phyloP scores from a whole-genome alignment of 2,797 vertebrate genomes.

The Falco columbarius region DNA sequence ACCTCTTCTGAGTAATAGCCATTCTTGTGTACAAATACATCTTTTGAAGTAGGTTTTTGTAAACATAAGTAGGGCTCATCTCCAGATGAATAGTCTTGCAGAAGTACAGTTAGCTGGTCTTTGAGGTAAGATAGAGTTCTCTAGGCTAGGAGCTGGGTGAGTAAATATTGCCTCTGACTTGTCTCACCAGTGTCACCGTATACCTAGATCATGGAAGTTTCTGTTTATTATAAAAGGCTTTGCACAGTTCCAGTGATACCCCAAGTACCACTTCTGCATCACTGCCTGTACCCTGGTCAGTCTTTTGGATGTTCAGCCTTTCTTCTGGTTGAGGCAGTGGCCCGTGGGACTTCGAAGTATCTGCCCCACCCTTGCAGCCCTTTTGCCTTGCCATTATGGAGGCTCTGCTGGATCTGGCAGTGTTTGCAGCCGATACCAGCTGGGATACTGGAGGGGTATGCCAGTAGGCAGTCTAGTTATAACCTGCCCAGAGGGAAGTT shows the following conservation, averaged over 20 bases:
- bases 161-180: background rate
- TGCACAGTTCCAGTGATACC: background rate
- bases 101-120: background rate
- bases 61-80: background rate
- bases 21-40: background rate
- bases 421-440: background rate
- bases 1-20: background rate
- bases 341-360: accelerated
- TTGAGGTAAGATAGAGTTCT: background rate
- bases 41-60: background rate
- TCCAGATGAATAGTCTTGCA: background rate
- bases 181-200: accelerated
- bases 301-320: background rate
- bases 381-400: background rate
- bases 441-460: background rate
- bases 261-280: background rate
- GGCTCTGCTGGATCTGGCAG: background rate
- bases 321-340: background rate
- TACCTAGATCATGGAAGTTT: background rate
- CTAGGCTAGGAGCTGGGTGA: background rate
- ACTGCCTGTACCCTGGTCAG: background rate
- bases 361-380: background rate
- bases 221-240: background rate
- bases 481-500: background rate
- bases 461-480: background rate